Conservation (phyloP, 2,113 vertebrate species). For the Atherinomorus stipes region DNA sequence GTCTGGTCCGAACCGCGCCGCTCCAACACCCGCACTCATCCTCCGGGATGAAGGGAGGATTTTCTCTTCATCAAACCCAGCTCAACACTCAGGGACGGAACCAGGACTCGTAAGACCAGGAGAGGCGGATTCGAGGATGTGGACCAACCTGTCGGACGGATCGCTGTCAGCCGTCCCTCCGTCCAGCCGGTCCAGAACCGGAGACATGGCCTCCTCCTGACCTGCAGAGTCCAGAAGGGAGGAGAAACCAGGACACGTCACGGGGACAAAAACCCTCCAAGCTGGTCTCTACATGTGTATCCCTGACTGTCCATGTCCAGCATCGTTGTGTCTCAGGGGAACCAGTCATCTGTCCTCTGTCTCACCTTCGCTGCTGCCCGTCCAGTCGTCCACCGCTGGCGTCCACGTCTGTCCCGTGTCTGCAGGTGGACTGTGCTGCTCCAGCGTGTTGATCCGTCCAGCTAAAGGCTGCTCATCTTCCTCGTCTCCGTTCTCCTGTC, state of each 20-base stretch:
- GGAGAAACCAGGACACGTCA: too few species aligned
- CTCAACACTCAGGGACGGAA: too few species aligned
- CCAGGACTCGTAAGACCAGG: too few species aligned
- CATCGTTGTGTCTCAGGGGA: too few species aligned
- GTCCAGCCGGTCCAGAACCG: slow-evolving; percentile 80
- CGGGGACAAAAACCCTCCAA: too few species aligned
- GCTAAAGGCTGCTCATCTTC: slow-evolving; percentile 2
- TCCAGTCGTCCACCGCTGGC: slow-evolving; percentile 40
- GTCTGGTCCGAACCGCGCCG: too few species aligned
- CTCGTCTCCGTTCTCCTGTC: slow-evolving; percentile 6
- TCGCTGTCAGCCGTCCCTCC: slow-evolving; percentile 90
- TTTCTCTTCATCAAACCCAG: too few species aligned
- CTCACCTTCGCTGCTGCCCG: slow-evolving; percentile 62
- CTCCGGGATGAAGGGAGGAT: too few species aligned
- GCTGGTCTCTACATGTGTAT: too few species aligned
- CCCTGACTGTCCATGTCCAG: too few species aligned
- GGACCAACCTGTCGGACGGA: slow-evolving; percentile 91
- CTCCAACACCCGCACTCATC: too few species aligned
- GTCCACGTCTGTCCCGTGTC: slow-evolving; percentile 43
- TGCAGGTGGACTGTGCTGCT: slow-evolving; percentile 16
- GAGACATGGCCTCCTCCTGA: slow-evolving; percentile 77
- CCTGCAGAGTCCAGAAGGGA: slow-evolving; percentile 75
- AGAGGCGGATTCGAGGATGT: too few species aligned
- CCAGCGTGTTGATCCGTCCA: not conserved
- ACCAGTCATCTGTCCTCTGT: not conserved